These are phyloP conservation scores for Hippocampus barbouri DNA, from an alignment of 2,113 vertebrate species.

Conservation along the genomic window DNA sequence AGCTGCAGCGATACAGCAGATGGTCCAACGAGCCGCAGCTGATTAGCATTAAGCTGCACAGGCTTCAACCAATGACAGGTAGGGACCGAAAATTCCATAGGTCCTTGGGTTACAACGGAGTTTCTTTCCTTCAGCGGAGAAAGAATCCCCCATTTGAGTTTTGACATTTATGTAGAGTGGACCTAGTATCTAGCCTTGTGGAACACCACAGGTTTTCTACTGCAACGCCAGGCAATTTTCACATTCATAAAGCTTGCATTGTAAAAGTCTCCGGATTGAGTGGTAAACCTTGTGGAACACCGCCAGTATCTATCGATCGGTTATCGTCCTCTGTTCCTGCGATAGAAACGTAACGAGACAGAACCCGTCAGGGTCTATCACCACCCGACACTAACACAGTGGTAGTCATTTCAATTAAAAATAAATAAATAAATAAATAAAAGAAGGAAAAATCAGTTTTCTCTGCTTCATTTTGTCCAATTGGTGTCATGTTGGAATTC, in stretches of 20 bases:
- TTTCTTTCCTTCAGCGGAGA: too few species aligned
- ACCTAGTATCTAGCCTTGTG: too few species aligned
- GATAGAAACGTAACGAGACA: neutral
- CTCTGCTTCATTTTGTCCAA: neutral
- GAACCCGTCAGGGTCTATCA: neutral
- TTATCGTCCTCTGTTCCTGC: neutral
- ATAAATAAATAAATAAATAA: too few species aligned
- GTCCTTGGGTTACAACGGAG: too few species aligned
- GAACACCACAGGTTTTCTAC: too few species aligned
- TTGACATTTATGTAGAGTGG: too few species aligned
- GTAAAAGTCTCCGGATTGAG: neutral
- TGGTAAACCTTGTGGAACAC: neutral
- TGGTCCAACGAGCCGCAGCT: neutral
- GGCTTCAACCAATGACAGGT: neutral
- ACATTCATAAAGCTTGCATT: neutral
- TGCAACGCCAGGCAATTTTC: too few species aligned
- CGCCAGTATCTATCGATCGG: neutral
- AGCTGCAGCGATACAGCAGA: neutral
- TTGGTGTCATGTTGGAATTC: slow-evolving; percentile 15
- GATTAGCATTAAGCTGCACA: slow-evolving; percentile 31
- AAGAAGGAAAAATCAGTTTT: neutral
- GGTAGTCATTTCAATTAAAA: neutral
- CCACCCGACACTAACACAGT: neutral
- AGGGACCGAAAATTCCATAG: too few species aligned
- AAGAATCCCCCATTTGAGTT: too few species aligned